Base-by-base conservation (phyloP, 1,140 invertebrate genomes). In the Hycleus cichorii region DNA sequence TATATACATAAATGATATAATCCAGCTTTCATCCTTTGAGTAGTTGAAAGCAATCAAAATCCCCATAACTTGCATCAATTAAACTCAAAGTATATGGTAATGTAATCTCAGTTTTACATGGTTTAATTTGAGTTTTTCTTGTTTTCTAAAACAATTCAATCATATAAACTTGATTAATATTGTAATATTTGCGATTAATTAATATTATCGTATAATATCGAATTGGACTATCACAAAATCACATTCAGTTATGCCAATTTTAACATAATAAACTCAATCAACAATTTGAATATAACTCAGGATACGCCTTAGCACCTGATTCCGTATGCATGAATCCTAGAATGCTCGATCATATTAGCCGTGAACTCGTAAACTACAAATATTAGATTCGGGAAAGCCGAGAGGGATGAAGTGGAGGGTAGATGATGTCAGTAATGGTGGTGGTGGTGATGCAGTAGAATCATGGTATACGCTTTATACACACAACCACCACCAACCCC, bases 261-360 rank as follows among this genome's bases (percentile, higher is more conserved):
- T 53, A 53, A 27, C 51, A 53, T 53, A 53, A 53, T 53, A 53
- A 53, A 53, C 51, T 53, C 51, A 46, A 53, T 53, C 51, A 53
- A 25, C 51, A 53, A 53, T 53, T 53, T 53, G 51, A 53, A 53
- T 53, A 53, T 53, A 53, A 53, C 45, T 53, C 43, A 53, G 51
- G 39, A 32, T 53, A 46, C 39, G 51, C 51, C 51, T 53, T 53
- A 53, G 46, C 51, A 53, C 51, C 51, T 53, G 51, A 53, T 53
- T 53, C 51, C 43, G 42, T 53, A 53, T 53, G 51, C 51, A 53
- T 53, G 51, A 53, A 53, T 53, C 51, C 51, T 53, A 27, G 42
- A 53, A 11, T 53, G 42, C 51, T 53, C 51, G 51, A 53, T 53
- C 51, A 53, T 53, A 53, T 53, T 53, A 53, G 43, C 39, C 51